These are phyloP conservation scores for Flexamia atlantica DNA, from an alignment of 2,888 invertebrate genomes.

Conservation along the genomic window DNA sequence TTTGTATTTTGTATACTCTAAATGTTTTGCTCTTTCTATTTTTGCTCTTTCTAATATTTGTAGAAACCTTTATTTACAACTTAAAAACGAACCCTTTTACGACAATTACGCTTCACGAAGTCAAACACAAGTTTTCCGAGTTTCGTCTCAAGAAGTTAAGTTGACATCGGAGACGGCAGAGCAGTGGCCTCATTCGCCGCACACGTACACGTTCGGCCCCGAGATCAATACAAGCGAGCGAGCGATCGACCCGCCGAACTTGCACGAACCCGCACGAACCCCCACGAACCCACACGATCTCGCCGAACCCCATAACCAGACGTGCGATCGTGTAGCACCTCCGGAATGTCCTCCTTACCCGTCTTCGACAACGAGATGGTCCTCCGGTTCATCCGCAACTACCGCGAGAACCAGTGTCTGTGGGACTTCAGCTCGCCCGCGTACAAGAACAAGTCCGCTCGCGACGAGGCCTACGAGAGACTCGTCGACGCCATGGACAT, in stretches of 20 bases:
- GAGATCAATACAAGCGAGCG: conserved; percentile 18
- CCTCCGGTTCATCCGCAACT: conserved; percentile 58
- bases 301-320: background rate
- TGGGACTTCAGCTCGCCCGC: conserved; percentile 61
- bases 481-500: conserved; percentile 60
- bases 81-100: no score
- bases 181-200: background rate
- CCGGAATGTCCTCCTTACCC: conserved; percentile 21
- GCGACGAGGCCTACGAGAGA: conserved; percentile 60
- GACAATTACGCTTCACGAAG: no score
- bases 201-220: conserved; percentile 2
- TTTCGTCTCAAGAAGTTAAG: no score
- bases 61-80: no score
- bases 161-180: no score
- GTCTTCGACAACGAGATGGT: conserved; percentile 59
- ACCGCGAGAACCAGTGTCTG: conserved; percentile 61
- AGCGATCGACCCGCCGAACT: conserved; percentile 21
- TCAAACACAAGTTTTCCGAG: background rate
- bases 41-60: no score
- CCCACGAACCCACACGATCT: conserved; percentile 21
- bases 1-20: no score
- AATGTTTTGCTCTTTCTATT: no score
- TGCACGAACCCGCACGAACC: conserved; percentile 54
- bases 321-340: background rate
- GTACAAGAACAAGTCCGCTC: conserved; percentile 61